Evolutionary conservation across 2,888 invertebrate species (phyloP), one percentile per base, ranked within the genome.

Genomic region (Pterobdella sp.): DNA sequence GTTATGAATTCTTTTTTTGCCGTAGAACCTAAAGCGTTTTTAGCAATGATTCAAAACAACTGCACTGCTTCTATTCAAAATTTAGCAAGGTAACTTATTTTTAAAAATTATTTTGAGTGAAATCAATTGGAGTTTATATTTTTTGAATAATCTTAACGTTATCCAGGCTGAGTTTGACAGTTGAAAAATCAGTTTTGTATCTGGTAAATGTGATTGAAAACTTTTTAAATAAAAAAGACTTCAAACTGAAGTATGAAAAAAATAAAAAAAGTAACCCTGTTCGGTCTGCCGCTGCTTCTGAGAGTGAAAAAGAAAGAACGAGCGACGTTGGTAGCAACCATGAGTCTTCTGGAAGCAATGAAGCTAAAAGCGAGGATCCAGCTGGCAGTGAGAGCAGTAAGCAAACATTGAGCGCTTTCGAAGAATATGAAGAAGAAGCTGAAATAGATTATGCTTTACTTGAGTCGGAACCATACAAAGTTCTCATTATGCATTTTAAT

Each of bases 1-100:
- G 88, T 89, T 65, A 84, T 94, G 71, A 93, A 94, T n/a, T 89
- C 88, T 84, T 90, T 90, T 77, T 89, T 90, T 72, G 90, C 93
- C 0, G 92, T 94, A 91, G 88, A 89, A 0, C 88, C 93, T 68
- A 92, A 93, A 75, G 89, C 90, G 78, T 94, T 94, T 84, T 86
- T 91, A 68, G 90, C 91, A 79, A 88, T 88, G 77, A 92, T 90
- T 4, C 91, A 92, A 81, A 88, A 88, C 74, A 88, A 90, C 42
- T 82, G 83, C 29, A 74, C 75, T 2, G 75, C 77, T 42, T 81
- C 82, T 31, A 78, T 81, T 36, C 78, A 80, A 26, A 84, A 81
- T 84, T 84, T 80, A 79, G 84, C 78, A 76, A 84, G 79, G 86
- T 87, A 79, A 3, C 73, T 14, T 14, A 42, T 42, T 42, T 42